Evolutionary conservation across 1,140 invertebrate species (phyloP), one percentile per base, ranked within the genome.

Genomic region (Heliconius himera): DNA sequence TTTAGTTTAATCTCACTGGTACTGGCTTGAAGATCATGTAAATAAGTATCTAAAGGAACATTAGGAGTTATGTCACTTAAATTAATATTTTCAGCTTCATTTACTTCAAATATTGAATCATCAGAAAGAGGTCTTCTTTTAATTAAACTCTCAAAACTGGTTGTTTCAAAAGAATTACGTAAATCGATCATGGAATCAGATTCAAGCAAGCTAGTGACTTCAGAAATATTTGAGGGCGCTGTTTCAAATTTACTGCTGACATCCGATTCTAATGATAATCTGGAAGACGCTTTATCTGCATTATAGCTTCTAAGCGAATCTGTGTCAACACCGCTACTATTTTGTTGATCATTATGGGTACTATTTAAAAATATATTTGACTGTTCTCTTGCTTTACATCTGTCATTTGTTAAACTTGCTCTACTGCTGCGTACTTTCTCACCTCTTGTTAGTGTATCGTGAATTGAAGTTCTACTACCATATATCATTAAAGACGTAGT

Each of bases 51-150:
- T 56, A 97, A 90, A 84, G 82, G 81, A 33, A 80, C 36, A 78
- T 82, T 78, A 36, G 70, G 29, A 60, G 38, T 51, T 16, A 97
- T 96, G 46, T 96, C 94, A 73, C 95, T 95, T 60, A 94, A 92
- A 9, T 91, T 84, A 13, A 83, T 93, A 76, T 95, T 95, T 74
- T 95, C 95, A 16, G 96, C 87, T 6, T 95, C 95, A 81, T 96
- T 95, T n/a, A 97, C 94, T 84, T 97, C 96, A 78, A 96, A 95
- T 85, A 95, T 92, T 0, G 95, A 95, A 83, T 96, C 95, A 83
- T 96, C 96, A 18, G 97, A 97, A 0, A 97, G 95, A 0, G 97
- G 97, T 81, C 97, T 93, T 66, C 97, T 94, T 82, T 97, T 97
- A 13, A 96, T 85, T 81, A 96, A 95, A n/a, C 95, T 95, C 88